Conservation (phyloP, 2,797 vertebrate species). For the Malurus splendens region DNA sequence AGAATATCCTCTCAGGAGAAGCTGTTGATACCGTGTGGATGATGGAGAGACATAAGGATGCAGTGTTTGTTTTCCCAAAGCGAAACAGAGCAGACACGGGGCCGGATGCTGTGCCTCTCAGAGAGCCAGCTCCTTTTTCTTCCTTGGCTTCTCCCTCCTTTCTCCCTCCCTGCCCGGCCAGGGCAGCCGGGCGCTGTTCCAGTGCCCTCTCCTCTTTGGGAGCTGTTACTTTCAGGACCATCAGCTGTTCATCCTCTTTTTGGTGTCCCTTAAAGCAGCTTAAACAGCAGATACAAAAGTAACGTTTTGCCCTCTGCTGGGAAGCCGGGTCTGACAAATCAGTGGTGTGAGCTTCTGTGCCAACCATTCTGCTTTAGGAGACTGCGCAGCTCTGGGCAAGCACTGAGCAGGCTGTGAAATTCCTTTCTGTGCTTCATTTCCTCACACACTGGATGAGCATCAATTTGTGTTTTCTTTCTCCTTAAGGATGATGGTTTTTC, state of each 20-base stretch:
- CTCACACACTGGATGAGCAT: neutral
- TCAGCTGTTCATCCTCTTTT: neutral
- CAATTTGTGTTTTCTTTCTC: neutral
- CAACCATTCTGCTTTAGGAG: neutral
- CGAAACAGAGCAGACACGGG: neutral
- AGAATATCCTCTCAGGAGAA: too few species aligned
- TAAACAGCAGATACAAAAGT: neutral
- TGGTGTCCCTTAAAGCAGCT: neutral
- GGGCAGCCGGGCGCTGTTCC: neutral
- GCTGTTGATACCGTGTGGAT: neutral
- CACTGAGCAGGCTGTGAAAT: accelerated
- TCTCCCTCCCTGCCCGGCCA: neutral
- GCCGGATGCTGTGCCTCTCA: neutral
- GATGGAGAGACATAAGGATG: neutral
- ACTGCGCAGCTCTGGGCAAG: neutral
- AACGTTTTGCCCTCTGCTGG: slow-evolving; percentile 60
- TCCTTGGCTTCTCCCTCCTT: neutral
- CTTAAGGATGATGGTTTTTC: neutral
- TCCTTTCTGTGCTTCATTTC: neutral
- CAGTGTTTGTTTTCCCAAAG: neutral
- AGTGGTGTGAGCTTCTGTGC: neutral
- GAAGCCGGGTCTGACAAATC: slow-evolving; percentile 8
- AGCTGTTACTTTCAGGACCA: slow-evolving; percentile 63
- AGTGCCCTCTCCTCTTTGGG: neutral
- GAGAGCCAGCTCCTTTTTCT: neutral